A percentile compares a stretch with the other conserved stretches of the same genome.
phyloP scores from a whole-genome alignment of 2,888 invertebrate species.

The Sympetrum striolatum region DNA sequence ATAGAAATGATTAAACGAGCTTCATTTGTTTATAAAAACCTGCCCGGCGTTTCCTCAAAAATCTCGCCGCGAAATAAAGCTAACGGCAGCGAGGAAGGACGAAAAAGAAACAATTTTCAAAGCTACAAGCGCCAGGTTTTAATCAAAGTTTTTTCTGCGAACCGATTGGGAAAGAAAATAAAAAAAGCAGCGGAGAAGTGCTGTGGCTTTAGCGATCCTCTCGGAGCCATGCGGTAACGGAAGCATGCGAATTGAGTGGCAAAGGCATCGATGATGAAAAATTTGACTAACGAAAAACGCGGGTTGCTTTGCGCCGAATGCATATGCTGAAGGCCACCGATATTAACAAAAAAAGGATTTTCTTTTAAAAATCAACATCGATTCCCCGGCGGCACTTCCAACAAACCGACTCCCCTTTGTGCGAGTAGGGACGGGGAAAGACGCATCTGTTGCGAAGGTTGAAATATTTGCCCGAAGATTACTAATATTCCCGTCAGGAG shows the following conservation, averaged over 20 bases:
- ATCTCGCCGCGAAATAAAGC: not conserved
- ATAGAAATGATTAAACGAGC: no score
- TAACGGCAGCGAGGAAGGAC: not conserved
- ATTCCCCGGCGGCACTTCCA: not conserved
- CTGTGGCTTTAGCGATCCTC: not conserved
- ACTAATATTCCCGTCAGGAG: not conserved
- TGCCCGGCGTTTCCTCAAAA: not conserved
- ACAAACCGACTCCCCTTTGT: not conserved
- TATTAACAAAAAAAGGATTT: no score
- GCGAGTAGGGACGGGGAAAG: not conserved
- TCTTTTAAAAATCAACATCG: no score
- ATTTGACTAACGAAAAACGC: no score
- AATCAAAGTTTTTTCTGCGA: not conserved
- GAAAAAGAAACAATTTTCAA: not conserved
- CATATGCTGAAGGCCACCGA: no score
- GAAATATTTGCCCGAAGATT: not conserved
- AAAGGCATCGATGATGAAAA: not conserved
- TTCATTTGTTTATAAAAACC: no score
- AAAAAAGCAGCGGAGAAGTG: not conserved
- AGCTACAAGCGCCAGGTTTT: not conserved
- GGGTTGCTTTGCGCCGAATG: no score
- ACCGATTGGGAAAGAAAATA: not conserved
- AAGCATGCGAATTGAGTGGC: not conserved
- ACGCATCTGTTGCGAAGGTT: not conserved
- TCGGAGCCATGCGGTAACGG: not conserved